Base-by-base conservation (phyloP, 2,113 vertebrate genomes). In the Bothrops jararaca region DNA sequence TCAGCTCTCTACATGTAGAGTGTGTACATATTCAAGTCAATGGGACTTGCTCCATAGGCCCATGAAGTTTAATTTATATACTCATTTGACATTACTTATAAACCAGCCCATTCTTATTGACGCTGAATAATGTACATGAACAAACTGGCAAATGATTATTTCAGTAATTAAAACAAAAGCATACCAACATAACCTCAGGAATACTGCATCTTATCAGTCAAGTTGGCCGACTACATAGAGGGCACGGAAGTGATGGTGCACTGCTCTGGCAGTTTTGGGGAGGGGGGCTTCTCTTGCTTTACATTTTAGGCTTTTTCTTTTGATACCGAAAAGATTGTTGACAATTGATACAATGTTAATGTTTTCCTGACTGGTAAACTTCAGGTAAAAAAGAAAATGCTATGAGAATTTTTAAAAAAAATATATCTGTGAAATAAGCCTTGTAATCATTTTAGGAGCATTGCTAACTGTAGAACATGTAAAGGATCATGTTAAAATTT, bases 401-500 rank as follows among this genome's bases (percentile, higher is more conserved):
- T 50, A 74, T 5, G 3, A 42, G 22, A 12, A 92, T 48, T 48
- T 85, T 87, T 60, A 12, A 56, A 86, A 56, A 86, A 57, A 8
- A 45, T 93, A 2, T 89, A 89, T 34, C 24, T 89, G 0, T 89
- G 91, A 74, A 95, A 90, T 23, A 20, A 90, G 26, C 2, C 48
- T 94, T 93, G 93, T 93, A 74, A 94, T 93, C 57, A 89, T 94
- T 97, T 24, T 95, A 99, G 99, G 98, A 93, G 98, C 98, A 13
- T 97, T 99, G 92, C 96, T 99, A 97, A 97, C 98, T 0, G 98
- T 98, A 74, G 99, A 99, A 95, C 98, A 98, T 1, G 97, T 99
- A 95, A 99, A 99, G 96, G 96, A 96, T 93, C 96, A 96, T n/a
- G 96, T 99, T 94, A 96, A 97, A 93, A 96, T 99, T 93, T 98